Conservation (phyloP, 1,140 invertebrate genomes). For the Augochlora pura region DNA sequence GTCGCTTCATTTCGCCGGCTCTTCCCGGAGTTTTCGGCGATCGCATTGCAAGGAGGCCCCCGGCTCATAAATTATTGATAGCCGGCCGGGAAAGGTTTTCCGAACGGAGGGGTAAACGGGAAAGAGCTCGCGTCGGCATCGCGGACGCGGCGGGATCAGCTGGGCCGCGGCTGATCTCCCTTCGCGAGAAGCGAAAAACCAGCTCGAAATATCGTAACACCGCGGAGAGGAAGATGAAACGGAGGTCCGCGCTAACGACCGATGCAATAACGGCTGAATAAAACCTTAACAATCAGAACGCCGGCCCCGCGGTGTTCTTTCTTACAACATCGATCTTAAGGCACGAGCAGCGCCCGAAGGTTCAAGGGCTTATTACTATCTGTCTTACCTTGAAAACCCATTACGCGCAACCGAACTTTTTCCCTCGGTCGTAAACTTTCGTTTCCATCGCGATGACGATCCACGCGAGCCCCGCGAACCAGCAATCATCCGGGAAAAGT, state of each 20-base stretch:
- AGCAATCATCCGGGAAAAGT: slow-evolving; percentile 29
- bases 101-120: background rate
- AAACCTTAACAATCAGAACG: slow-evolving; percentile 53
- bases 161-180: background rate
- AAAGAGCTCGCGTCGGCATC: background rate
- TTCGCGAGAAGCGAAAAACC: background rate
- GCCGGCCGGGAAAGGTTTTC: slow-evolving; percentile 25
- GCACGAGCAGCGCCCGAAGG: slow-evolving; percentile 46
- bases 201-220: slow-evolving; percentile 24
- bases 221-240: background rate
- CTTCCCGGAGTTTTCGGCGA: slow-evolving; percentile 11
- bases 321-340: slow-evolving; percentile 61
- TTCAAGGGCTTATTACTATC: slow-evolving; percentile 62
- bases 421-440: slow-evolving; percentile 56
- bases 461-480: slow-evolving; percentile 8
- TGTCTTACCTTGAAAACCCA: slow-evolving; percentile 62
- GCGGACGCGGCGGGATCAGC: background rate
- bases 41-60: background rate
- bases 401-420: slow-evolving; percentile 53
- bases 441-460: slow-evolving; percentile 45
- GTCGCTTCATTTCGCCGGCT: slow-evolving; percentile 22
- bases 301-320: slow-evolving; percentile 43
- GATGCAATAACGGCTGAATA: slow-evolving; percentile 53
- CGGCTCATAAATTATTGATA: slow-evolving; percentile 42
- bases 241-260: slow-evolving; percentile 40